These are phyloP conservation scores for Dascyllus trimaculatus DNA, from an alignment of 2,113 vertebrate genomes.

Conservation along the genomic window DNA sequence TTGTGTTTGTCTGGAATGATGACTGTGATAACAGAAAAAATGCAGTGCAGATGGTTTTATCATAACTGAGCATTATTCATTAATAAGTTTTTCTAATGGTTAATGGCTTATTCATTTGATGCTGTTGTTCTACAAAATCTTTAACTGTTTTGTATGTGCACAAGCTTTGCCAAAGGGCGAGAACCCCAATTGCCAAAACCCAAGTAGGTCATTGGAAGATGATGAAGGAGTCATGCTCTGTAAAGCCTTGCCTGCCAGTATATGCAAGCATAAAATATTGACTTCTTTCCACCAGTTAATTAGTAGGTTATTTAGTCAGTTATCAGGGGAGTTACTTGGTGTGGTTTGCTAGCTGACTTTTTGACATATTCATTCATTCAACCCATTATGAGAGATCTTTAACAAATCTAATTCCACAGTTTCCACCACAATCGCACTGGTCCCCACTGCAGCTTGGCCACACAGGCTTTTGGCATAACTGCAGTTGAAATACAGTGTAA, in stretches of 20 bases:
- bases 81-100: conserved; percentile 42
- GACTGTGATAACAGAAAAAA: conserved; percentile 21
- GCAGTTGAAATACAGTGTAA: conserved; percentile 10
- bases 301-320: conserved; percentile 41
- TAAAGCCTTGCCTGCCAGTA: conserved; percentile 40
- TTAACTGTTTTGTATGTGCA: conserved; percentile 62
- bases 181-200: conserved; percentile 67
- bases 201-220: conserved; percentile 80
- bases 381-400: conserved; percentile 27
- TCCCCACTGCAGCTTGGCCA: conserved; percentile 16
- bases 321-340: conserved; percentile 30
- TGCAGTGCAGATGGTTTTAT: conserved; percentile 35
- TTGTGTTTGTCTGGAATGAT: conserved; percentile 19
- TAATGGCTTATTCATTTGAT: conserved; percentile 58
- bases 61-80: conserved; percentile 66
- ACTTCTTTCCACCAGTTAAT: conserved; percentile 49
- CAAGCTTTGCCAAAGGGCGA: conserved; percentile 72
- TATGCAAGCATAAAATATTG: conserved; percentile 52
- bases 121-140: conserved; percentile 59
- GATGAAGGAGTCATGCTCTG: conserved; percentile 50
- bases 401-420: conserved; percentile 19
- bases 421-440: conserved; percentile 15
- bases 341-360: conserved; percentile 38
- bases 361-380: conserved; percentile 47
- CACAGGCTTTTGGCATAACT: conserved; percentile 9